Base-by-base conservation (phyloP, 2,113 vertebrate genomes). In the Chionis minor region DNA sequence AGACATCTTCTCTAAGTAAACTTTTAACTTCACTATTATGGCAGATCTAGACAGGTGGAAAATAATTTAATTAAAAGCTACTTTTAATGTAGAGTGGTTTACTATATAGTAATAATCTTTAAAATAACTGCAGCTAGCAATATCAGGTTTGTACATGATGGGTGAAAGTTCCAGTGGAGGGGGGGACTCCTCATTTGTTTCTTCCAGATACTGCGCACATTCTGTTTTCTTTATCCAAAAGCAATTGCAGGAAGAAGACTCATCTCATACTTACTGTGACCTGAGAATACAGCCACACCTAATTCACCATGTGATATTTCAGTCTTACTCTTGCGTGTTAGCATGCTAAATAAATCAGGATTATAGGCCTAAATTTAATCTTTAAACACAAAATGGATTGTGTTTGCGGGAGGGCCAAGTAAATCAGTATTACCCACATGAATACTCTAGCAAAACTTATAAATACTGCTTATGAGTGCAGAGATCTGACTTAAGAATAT, bases 151-250 rank as follows among this genome's bases (percentile, higher is more conserved):
- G 24, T 81, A 54, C 0, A 0, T 17, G 27, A 28, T 28, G 27
- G 11, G 2, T 71, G 38, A 51, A 62, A 20, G n/a, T 54, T 63
- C 35, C 45, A 35, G 0, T 75, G 38, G 21, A 63, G 26, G 5
- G 5, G 6, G 6, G 5, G 26, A 47, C 63, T 74, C 23, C 17
- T 86, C 10, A 16, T 63, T 81, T 71, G 1, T 79, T 90, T 94
- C 21, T 78, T 75, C n/a, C 72, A n/a, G 27, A 12, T 69, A 33
- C 9, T 2, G 6, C 2, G 2, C n/a, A 7, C 0, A 0, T 66
- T 94, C 33, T 35, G 23, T 77, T 79, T 84, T 73, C 69, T 85
- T 89, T 73, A 45, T 35, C 32, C 28, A 62, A 52, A 95, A 87
- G 32, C 30, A 70, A 32, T 67, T 33, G 21, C 35, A 61, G 40